A percentile compares a stretch with the other conserved stretches of the same genome.
phyloP scores from a whole-genome alignment of 2,797 vertebrate genomes.

The Ptychobarbus kaznakovi region DNA sequence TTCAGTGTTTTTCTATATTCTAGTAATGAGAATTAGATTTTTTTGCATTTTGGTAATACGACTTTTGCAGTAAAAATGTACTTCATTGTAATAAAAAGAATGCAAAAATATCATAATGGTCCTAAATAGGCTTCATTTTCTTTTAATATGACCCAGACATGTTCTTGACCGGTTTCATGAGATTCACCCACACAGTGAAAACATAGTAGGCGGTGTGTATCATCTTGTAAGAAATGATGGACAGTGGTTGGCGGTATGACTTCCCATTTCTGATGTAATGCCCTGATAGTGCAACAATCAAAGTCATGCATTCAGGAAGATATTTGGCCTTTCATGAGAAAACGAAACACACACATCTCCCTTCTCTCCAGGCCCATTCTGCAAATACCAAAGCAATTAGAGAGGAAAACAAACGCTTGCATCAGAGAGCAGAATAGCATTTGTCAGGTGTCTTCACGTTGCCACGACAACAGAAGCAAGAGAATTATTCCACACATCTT shows the following conservation, averaged over 20 bases:
- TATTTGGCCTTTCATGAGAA: conserved; percentile 14
- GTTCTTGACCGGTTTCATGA: not conserved
- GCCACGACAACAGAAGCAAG: conserved; percentile 66
- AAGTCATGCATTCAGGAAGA: conserved; percentile 24
- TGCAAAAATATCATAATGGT: not conserved
- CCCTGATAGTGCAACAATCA: conserved; percentile 20
- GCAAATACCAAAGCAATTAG: conserved; percentile 60
- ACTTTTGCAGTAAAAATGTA: not conserved
- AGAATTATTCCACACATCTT: conserved; percentile 45
- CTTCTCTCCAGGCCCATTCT: conserved; percentile 23
- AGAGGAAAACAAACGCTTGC: conserved; percentile 35
- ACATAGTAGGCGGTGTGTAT: not conserved
- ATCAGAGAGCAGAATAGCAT: conserved; percentile 63
- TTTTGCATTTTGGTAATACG: not conserved
- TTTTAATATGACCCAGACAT: conserved; percentile 6
- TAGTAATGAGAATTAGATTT: not conserved
- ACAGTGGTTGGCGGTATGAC: not conserved
- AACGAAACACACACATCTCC: not conserved
- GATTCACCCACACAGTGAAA: conserved; percentile 25
- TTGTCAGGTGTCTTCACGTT: conserved; percentile 67
- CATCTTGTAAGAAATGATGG: not conserved
- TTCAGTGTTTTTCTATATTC: not conserved
- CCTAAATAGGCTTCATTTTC: not conserved
- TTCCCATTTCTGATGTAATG: conserved; percentile 12
- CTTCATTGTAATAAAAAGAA: not conserved